A percentile compares a stretch with the other conserved stretches of the same genome.
phyloP scores from a whole-genome alignment of 1,140 invertebrate genomes.

The Psix sp. region DNA sequence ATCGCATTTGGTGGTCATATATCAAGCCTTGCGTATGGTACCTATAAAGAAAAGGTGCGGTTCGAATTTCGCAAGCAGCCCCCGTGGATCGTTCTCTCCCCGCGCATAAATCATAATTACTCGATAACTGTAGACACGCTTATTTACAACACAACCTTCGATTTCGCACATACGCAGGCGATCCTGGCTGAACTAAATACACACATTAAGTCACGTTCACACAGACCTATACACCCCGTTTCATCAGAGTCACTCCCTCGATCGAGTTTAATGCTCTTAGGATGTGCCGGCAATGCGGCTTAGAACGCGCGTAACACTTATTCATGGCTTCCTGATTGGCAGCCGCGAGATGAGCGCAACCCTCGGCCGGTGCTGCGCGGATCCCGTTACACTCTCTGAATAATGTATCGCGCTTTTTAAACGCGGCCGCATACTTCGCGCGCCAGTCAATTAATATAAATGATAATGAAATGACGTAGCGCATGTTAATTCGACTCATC shows the following conservation, averaged over 20 bases:
- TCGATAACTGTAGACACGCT: conserved; percentile 25
- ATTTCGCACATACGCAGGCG: conserved; percentile 1
- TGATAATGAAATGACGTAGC: conserved; percentile 36
- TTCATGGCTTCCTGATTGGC: conserved; percentile 7
- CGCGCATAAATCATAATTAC: conserved; percentile 57
- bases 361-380: conserved; percentile 13
- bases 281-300: conserved; percentile 16
- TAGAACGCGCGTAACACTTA: conserved; percentile 7
- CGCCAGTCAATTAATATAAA: conserved; percentile 41
- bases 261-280: conserved; percentile 47
- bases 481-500: conserved; percentile 34
- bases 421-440: conserved; percentile 16
- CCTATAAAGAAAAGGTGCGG: conserved; percentile 49
- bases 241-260: conserved; percentile 33
- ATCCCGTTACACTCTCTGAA: conserved; percentile 30
- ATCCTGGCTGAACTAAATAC: conserved; percentile 16
- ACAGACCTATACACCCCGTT: conserved; percentile 23
- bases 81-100: conserved; percentile 37
- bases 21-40: conserved; percentile 22
- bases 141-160: conserved; percentile 17
- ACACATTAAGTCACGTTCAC: conserved; percentile 20
- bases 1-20: conserved; percentile 13
- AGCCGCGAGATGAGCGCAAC: conserved; percentile 33
- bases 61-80: conserved; percentile 51
- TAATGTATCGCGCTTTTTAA: conserved; percentile 30